Evolutionary conservation across 1,140 invertebrate species (phyloP), one percentile per base, ranked within the genome.

Genomic region (Sipha flava): DNA sequence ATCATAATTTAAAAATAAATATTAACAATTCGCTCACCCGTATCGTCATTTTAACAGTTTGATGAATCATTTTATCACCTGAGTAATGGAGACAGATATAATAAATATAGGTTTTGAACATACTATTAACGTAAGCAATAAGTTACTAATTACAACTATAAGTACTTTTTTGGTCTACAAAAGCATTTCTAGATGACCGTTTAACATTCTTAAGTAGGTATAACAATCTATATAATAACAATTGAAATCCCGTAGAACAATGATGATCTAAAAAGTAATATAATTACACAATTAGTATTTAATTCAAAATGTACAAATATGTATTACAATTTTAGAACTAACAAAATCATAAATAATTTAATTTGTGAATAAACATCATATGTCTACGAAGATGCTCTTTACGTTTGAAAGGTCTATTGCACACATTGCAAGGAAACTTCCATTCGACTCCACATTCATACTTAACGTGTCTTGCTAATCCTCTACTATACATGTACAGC

Each of bases 391-490:
- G 68, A 10, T 73, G 66, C 45, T 80, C 79, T 23, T 80, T 72
- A 16, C 37, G 64, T 40, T 70, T 72, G 29, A 80, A 80, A 2
- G 64, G 66, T 54, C 68, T 70, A 37, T 59, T 57, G 34, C 87
- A 88, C 47, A 84, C 81, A 9, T 83, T 83, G 75, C 87, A 88
- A 57, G 70, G 54, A 68, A 84, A 84, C 75, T 87, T 85, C 0
- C 87, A 87, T 57, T 88, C 87, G 23, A 88, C 85, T 2, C 88
- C 88, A 81, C 89, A 90, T 80, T 89, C 88, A 66, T 89, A 89
- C 57, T 88, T 85, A 68, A 87, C 84, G 81, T 90, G 89, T 47
- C 88, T 83, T 83, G 84, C 85, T 0, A 89, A 80, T 0, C 85
- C 72, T 34, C 66, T 79, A 52, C 81, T 81, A 80, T 86, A 85